phyloP scores from a whole-genome alignment of 2,797 vertebrate species.

The Halcyon chelicuti region DNA sequence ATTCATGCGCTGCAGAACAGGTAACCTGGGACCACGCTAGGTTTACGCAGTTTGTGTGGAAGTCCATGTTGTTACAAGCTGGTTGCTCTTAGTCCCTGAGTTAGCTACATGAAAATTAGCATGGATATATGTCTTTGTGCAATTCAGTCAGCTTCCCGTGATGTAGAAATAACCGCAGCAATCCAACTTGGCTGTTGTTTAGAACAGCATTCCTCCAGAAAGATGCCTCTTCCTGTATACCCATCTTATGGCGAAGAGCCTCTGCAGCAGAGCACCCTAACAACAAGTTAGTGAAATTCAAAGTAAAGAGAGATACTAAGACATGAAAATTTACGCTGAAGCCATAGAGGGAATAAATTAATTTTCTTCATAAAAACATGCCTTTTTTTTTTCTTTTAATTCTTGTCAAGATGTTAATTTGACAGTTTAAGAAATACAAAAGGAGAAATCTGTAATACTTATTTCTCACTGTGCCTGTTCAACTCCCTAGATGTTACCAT shows the following conservation, averaged over 20 bases:
- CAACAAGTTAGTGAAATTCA: constrained; percentile 75
- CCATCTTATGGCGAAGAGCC: background rate
- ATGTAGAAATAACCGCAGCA: background rate
- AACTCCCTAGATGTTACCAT: background rate
- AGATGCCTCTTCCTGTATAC: background rate
- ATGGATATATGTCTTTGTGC: background rate
- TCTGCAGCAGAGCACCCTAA: background rate
- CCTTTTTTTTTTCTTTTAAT: background rate
- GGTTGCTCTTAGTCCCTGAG: background rate
- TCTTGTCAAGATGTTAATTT: background rate
- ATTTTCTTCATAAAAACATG: background rate
- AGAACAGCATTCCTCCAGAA: background rate
- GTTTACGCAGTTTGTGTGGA: background rate
- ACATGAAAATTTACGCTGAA: background rate
- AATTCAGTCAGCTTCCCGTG: background rate
- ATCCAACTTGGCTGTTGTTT: background rate
- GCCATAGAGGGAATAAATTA: background rate
- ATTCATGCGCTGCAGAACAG: background rate
- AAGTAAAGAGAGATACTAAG: background rate
- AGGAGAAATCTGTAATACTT: background rate
- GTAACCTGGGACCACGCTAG: background rate
- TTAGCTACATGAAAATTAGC: background rate
- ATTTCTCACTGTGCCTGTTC: background rate
- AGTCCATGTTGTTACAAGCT: background rate
- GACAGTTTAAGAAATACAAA: background rate